Base-by-base conservation (phyloP, 1,140 invertebrate genomes). In the Apis dorsata region DNA sequence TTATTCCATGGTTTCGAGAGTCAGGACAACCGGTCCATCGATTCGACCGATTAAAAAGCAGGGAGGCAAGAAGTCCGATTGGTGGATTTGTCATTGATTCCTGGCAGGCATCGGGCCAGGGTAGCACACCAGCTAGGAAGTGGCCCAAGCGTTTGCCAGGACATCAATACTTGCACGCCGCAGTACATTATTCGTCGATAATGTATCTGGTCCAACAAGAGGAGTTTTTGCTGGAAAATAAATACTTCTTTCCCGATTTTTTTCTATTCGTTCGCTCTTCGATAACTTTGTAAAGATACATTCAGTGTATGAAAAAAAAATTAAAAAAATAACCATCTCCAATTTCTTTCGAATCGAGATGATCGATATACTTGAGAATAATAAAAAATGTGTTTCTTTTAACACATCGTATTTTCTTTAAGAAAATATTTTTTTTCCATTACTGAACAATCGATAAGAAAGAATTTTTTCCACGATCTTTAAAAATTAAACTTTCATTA, bases 41-140 rank as follows among this genome's bases (percentile, higher is more conserved):
- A 88, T 55, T 78, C 59, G 80, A 44, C n/a, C 70, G 74, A 83
- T 88, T 88, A 85, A 83, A 88, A 88, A 77, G 66, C 71, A 13
- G 57, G 34, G 57, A 15, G 63, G 21, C 71, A 28, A 44, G 71
- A 49, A 74, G 75, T n/a, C 74, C 17, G 75, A 57, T 55, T 81
- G 86, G 84, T 85, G 88, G 90, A 90, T 90, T 92, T 92, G 91
- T 92, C 91, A 92, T 92, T 92, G 91, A 92, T 92, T 92, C 90
- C 86, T 82, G 83, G 88, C 86, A 88, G 88, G 84, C 84, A 59
- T 69, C 70, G 79, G 59, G 86, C 68, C 91, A 92, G 92, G 91
- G 85, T 84, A 91, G 80, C 90, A 92, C 88, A 90, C 51, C 49
- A 53, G 75, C 65, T 90, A 92, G 92, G 91, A 92, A 92, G 92